A percentile compares a stretch with the other conserved stretches of the same genome.
Conservation (phyloP, 1,140 invertebrate species). For the Fopius arisanus region DNA sequence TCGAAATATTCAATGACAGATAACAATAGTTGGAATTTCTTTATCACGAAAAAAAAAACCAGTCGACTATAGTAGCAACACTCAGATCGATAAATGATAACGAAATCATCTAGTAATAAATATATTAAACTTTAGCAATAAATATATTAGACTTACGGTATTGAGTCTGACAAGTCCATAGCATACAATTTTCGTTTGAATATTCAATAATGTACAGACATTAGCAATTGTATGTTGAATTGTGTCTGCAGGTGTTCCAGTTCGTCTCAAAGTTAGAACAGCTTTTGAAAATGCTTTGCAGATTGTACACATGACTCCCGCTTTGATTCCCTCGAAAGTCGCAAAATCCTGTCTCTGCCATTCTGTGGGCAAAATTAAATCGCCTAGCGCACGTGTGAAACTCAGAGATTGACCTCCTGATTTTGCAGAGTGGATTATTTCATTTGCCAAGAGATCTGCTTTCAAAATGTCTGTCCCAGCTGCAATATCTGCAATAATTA, state of each 20-base stretch:
- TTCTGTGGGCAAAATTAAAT: slow-evolving; percentile 39
- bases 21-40: too few relatives aligned
- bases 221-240: slow-evolving; percentile 55
- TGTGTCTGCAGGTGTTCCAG: slow-evolving; percentile 51
- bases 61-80: neutral
- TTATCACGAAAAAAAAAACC: too few relatives aligned
- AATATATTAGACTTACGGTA: slow-evolving; percentile 57
- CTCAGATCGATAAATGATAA: neutral
- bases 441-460: slow-evolving; percentile 21
- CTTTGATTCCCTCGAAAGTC: slow-evolving; percentile 15
- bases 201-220: slow-evolving; percentile 65
- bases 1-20: too few relatives aligned
- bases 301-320: slow-evolving; percentile 60
- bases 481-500: neutral
- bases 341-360: slow-evolving; percentile 37
- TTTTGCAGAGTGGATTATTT: slow-evolving; percentile 44
- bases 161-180: slow-evolving; percentile 67
- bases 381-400: slow-evolving; percentile 39
- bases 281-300: slow-evolving; percentile 63
- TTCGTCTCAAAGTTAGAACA: slow-evolving; percentile 55
- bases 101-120: neutral
- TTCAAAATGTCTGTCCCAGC: neutral
- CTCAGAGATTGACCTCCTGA: slow-evolving; percentile 29
- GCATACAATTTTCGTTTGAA: slow-evolving; percentile 69
- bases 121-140: neutral